phyloP scores from a whole-genome alignment of 2,888 invertebrate species.

The Diadegma fenestrale region DNA sequence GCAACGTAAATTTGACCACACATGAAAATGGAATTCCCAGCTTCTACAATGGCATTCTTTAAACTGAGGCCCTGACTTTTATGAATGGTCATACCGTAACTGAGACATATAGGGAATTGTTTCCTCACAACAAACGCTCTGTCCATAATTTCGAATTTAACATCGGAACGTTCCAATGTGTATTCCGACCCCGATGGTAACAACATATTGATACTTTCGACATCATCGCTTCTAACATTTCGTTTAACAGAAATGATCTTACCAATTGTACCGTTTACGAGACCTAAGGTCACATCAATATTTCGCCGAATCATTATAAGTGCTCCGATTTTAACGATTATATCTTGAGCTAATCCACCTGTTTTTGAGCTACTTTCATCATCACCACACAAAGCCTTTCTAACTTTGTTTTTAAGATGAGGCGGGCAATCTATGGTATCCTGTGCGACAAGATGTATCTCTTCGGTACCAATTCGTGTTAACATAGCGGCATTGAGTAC shows the following conservation, averaged over 20 bases:
- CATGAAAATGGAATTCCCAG: slow-evolving; percentile 68
- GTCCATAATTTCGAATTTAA: slow-evolving; percentile 71
- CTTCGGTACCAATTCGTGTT: slow-evolving; percentile 48
- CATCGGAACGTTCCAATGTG: slow-evolving; percentile 63
- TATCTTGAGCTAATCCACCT: slow-evolving; percentile 73
- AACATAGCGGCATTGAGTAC: slow-evolving; percentile 69
- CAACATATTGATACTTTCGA: slow-evolving; percentile 67
- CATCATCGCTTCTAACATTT: slow-evolving; percentile 42
- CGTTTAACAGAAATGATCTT: slow-evolving; percentile 63
- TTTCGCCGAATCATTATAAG: slow-evolving; percentile 74
- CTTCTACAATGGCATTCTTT: slow-evolving; percentile 69
- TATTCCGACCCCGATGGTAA: slow-evolving; percentile 62
- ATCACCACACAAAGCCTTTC: slow-evolving; percentile 57
- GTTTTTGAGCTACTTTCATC: slow-evolving; percentile 71
- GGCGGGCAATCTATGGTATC: slow-evolving; percentile 69
- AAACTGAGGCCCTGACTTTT: slow-evolving; percentile 73
- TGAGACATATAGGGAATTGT: slow-evolving; percentile 73
- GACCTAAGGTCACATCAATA: slow-evolving; percentile 73
- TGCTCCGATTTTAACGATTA: slow-evolving; percentile 70
- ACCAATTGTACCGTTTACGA: slow-evolving; percentile 74
- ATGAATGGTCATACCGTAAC: slow-evolving; percentile 74
- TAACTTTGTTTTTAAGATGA: slow-evolving; percentile 62
- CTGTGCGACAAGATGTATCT: slow-evolving; percentile 65
- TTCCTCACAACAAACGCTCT: slow-evolving; percentile 66
- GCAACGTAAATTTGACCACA: slow-evolving; percentile 72